Evolutionary conservation across 2,797 vertebrate species (phyloP), one percentile per base, ranked within the genome.

Genomic region (Myripristis murdjan): DNA sequence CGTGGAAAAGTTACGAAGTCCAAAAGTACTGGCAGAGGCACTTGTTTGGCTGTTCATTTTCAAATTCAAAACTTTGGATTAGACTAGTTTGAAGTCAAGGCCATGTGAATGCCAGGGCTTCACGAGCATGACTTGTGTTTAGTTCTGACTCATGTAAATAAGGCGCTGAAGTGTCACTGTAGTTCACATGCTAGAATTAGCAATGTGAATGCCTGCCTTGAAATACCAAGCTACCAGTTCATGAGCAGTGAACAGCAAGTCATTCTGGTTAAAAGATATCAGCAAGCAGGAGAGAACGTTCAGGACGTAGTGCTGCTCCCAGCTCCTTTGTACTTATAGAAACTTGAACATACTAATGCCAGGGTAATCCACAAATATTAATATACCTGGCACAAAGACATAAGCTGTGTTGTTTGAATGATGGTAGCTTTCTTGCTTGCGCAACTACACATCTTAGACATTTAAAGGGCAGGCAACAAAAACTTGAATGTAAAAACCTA

Each of bases 221-320:
- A 74, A 80, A 82, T 35, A 43, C 65, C 16, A 72, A 82, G 80
- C 41, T 82, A 69, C 82, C 39, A 1, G 37, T 18, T 65, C 72
- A 86, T 63, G 84, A 67, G 10, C 28, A 54, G 37, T 47, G 10
- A 55, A 23, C 43, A 26, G 20, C 0, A 1, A 46, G 64, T 48
- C 47, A 26, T 39, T 56, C 3, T 1, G 31, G 59, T 57, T 16
- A 44, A 58, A 77, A 58, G n/a, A 3, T 18, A 67, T 6, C 24
- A 59, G 20, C 28, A 26, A 47, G 16, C 64, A 41, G 1, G 48
- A 61, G 0, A 39, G 20, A 28, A 41, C 39, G 11, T 41, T 41
- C 39, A 41, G 39, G 1, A 41, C 39, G 11, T 15, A 41, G 14
- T 15, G 44, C 6, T 18, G 69, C 60, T 64, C 16, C 20, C 7